Percentiles rank a stretch among this genome's conserved stretches.
Evolutionary conservation across 2,888 invertebrate genomes (phyloP).

Genomic region (Lordiphosa fenestrarum): DNA sequence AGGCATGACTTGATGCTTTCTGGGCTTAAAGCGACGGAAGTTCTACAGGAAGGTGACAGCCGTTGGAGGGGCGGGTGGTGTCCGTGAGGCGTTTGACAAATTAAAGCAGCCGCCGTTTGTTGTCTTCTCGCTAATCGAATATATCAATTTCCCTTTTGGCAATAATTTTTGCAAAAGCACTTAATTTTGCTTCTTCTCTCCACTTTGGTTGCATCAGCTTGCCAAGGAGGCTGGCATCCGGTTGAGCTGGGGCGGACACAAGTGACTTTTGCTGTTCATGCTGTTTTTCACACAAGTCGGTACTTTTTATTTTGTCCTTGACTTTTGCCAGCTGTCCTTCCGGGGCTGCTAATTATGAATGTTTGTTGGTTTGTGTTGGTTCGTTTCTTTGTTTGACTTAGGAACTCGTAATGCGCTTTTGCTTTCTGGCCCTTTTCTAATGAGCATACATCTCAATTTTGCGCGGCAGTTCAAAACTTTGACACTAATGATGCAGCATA

Average conservation of each 20-base stretch:
- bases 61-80: slow-evolving; percentile 18
- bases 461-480: slow-evolving; percentile 24
- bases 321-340: slow-evolving; percentile 36
- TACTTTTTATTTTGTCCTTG: slow-evolving; percentile 49
- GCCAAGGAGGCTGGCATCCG: slow-evolving; percentile 42
- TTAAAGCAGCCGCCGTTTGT: slow-evolving; percentile 39
- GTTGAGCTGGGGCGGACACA: slow-evolving; percentile 38
- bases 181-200: slow-evolving; percentile 44
- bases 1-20: slow-evolving; percentile 76
- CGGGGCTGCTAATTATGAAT: slow-evolving; percentile 52
- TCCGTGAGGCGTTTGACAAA: slow-evolving; percentile 40
- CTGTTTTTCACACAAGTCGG: slow-evolving; percentile 25
- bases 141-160: slow-evolving; percentile 59
- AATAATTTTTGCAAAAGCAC: slow-evolving; percentile 53
- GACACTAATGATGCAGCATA: slow-evolving; percentile 68
- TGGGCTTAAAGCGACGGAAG: slow-evolving; percentile 50
- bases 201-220: slow-evolving; percentile 53
- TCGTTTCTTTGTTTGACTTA: slow-evolving; percentile 44
- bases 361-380: slow-evolving; percentile 22
- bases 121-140: slow-evolving; percentile 59
- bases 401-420: slow-evolving; percentile 73
- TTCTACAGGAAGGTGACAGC: slow-evolving; percentile 34
- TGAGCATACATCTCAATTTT: slow-evolving; percentile 34
- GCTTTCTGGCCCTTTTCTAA: slow-evolving; percentile 34
- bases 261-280: slow-evolving; percentile 44